These are phyloP conservation scores for Drosophila watanabei DNA, from an alignment of 1,140 invertebrate species.

Conservation along the genomic window DNA sequence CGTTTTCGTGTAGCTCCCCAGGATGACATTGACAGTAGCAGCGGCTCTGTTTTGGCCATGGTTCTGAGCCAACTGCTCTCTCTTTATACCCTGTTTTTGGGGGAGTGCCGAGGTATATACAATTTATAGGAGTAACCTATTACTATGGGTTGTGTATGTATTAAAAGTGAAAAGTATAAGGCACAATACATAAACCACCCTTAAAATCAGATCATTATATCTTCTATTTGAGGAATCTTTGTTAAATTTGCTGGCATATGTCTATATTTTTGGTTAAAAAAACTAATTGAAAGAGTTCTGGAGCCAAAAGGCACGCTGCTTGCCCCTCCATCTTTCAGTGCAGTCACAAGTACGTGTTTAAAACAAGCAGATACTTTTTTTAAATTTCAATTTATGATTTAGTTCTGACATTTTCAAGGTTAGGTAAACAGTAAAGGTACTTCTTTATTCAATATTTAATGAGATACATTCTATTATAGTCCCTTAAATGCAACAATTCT, in stretches of 20 bases:
- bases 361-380: too few relatives aligned
- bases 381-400: background rate
- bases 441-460: background rate
- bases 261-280: background rate
- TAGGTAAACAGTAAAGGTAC: background rate
- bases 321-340: background rate
- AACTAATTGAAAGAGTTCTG: background rate
- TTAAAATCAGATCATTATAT: background rate
- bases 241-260: background rate
- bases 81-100: constrained; percentile 12
- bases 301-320: background rate
- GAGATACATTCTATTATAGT: too few relatives aligned
- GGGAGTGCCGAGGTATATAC: background rate
- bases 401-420: background rate
- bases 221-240: background rate
- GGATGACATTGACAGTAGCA: constrained; percentile 47
- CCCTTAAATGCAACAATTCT: background rate
- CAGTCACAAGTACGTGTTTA: background rate
- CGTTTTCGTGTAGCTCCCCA: constrained; percentile 24
- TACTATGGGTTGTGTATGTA: background rate
- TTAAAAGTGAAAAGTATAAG: background rate
- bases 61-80: constrained; percentile 30
- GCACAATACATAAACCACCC: background rate
- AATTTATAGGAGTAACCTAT: background rate
- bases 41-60: constrained; percentile 39